phyloP scores from a whole-genome alignment of 2,113 vertebrate species.

The Passer domesticus region DNA sequence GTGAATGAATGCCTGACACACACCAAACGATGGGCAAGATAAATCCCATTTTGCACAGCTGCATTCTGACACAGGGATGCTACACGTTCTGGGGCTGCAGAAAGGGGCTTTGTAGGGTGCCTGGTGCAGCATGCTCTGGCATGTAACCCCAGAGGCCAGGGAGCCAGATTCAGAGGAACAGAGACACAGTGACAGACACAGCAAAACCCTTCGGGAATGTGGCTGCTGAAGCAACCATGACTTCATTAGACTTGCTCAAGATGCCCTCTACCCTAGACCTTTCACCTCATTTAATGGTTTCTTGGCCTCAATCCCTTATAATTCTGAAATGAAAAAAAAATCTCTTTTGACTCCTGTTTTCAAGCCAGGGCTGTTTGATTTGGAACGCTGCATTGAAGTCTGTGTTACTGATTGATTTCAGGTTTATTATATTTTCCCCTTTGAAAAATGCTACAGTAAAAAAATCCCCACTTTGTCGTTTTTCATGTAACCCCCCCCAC shows the following conservation, averaged over 20 bases:
- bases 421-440: conserved; percentile 57
- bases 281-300: conserved; percentile 64
- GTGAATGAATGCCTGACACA: neutral
- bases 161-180: neutral
- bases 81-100: rapidly evolving
- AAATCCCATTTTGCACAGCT: neutral
- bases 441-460: conserved; percentile 54
- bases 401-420: conserved; percentile 62
- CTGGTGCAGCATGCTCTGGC: neutral
- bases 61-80: neutral
- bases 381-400: conserved; percentile 41
- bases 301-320: conserved; percentile 54
- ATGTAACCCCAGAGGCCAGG: neutral
- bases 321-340: conserved; percentile 43
- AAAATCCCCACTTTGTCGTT: conserved; percentile 36
- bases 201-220: conserved; percentile 26
- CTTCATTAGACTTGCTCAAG: conserved; percentile 67
- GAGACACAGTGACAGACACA: neutral
- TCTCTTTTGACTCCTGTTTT: conserved; percentile 50
- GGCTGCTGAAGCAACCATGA: conserved; percentile 48
- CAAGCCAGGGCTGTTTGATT: conserved; percentile 39
- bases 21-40: rapidly evolving
- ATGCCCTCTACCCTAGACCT: conserved; percentile 61
- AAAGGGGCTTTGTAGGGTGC: neutral
- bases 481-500: conserved; percentile 4